Evolutionary conservation across 2,113 vertebrate genomes (phyloP).

Genomic region (Rhodinocichla rosea): DNA sequence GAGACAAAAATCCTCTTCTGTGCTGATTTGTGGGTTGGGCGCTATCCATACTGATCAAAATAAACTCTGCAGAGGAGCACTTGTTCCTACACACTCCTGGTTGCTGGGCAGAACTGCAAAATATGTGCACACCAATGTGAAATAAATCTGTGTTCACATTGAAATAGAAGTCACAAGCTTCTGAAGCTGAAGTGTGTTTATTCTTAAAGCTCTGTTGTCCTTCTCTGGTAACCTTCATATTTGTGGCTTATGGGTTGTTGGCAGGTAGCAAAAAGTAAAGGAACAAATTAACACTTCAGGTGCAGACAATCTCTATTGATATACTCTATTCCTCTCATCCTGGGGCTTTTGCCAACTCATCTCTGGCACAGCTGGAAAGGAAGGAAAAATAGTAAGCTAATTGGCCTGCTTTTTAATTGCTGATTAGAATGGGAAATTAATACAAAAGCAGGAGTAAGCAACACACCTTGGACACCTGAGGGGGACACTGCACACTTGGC

Average conservation of each 20-base stretch:
- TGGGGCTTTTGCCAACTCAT: slow-evolving; percentile 10
- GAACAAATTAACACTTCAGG: slow-evolving; percentile 2
- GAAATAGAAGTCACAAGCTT: background rate
- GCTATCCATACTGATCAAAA: background rate
- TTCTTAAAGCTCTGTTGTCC: background rate
- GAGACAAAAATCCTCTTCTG: background rate
- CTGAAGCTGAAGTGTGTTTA: background rate
- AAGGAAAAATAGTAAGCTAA: slow-evolving; percentile 42
- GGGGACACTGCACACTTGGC: background rate
- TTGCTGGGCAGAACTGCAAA: slow-evolving; percentile 15
- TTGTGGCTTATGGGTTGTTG: background rate
- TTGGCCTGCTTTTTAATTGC: background rate
- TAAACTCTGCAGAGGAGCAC: background rate
- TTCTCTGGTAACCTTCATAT: background rate
- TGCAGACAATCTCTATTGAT: background rate
- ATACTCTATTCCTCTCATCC: background rate
- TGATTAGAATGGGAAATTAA: slow-evolving; percentile 31
- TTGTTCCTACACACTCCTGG: background rate
- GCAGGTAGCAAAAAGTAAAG: background rate
- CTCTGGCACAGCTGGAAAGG: slow-evolving; percentile 33
- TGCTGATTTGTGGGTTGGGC: background rate
- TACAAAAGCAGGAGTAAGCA: background rate
- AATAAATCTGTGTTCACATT: background rate
- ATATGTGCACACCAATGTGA: background rate
- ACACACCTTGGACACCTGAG: background rate